These are phyloP conservation scores for Syrphus vitripennis DNA, from an alignment of 2,888 invertebrate genomes.

Conservation along the genomic window DNA sequence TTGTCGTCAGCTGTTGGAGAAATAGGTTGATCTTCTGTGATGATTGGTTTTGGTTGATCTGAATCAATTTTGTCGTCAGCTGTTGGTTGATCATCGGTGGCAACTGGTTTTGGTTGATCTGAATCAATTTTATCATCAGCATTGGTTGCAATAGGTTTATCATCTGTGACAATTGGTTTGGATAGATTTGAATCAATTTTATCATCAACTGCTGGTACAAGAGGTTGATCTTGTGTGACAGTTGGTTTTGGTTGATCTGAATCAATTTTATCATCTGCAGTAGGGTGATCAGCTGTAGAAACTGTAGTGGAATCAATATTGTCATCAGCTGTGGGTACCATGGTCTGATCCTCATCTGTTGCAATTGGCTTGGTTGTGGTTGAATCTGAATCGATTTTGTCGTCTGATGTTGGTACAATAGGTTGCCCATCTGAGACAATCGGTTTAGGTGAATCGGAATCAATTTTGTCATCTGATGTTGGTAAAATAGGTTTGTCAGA, in stretches of 20 bases:
- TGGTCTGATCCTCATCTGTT: too few species aligned
- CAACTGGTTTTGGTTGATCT: conserved; percentile 61
- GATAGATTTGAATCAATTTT: conserved; percentile 53
- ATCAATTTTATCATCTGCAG: conserved; percentile 42
- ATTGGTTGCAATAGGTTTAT: conserved; percentile 50
- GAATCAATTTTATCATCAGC: conserved; percentile 14
- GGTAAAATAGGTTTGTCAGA: conserved; percentile 21
- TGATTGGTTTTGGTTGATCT: conserved; percentile 60
- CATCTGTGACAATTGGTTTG: conserved; percentile 47
- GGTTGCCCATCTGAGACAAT: conserved; percentile 53
- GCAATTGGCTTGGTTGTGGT: conserved; percentile 72
- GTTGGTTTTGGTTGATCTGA: conserved; percentile 61
- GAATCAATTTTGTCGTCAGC: conserved; percentile 45
- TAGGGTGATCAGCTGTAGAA: conserved; percentile 49
- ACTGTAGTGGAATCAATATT: conserved; percentile 53
- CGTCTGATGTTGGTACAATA: conserved; percentile 50
- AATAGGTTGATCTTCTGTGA: conserved; percentile 36
- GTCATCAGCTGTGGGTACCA: neutral
- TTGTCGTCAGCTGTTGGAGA: neutral
- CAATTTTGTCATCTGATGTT: conserved; percentile 16
- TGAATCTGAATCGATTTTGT: conserved; percentile 67
- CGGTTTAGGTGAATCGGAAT: conserved; percentile 58
- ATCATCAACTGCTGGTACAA: neutral
- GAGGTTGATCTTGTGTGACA: conserved; percentile 49
- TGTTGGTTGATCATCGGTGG: conserved; percentile 48